Evolutionary conservation across 2,797 vertebrate species (phyloP).

Genomic region (Pachyuromys duprasi): DNA sequence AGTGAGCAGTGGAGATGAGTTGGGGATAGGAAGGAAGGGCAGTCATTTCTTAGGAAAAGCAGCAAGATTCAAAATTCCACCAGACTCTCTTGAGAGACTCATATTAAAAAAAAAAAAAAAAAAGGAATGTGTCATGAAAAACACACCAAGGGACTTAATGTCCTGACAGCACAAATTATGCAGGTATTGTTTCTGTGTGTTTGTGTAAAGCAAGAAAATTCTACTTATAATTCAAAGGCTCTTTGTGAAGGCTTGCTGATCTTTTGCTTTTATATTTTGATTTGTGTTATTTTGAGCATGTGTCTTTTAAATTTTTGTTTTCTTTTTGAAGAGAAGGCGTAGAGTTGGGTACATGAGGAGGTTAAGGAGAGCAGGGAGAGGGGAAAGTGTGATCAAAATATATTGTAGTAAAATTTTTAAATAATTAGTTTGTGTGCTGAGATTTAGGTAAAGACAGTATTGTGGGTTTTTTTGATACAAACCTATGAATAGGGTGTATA

Average conservation of each 20-base stretch:
- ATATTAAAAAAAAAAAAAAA: background rate
- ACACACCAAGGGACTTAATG: background rate
- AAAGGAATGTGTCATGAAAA: slow-evolving; percentile 2
- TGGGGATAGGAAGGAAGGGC: background rate
- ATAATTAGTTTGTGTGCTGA: slow-evolving; percentile 41
- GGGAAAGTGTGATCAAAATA: background rate
- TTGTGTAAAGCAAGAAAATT: slow-evolving; percentile 25
- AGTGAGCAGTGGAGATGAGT: background rate
- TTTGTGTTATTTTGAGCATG: background rate
- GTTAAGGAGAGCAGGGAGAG: background rate
- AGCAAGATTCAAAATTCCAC: background rate
- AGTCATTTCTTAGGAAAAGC: slow-evolving; percentile 38
- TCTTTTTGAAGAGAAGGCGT: background rate
- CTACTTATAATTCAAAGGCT: background rate
- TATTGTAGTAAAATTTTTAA: too few species aligned
- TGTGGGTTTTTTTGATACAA: slow-evolving; percentile 21
- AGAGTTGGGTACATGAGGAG: background rate
- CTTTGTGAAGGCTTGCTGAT: background rate
- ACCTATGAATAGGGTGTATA: background rate
- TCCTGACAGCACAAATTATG: slow-evolving; percentile 14
- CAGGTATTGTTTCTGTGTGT: slow-evolving; percentile 46
- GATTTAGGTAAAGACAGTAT: background rate
- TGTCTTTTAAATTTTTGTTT: background rate
- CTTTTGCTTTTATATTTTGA: background rate
- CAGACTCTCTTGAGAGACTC: slow-evolving; percentile 16